Conservation (phyloP, 1,140 invertebrate species). For the Linepithema humile region DNA sequence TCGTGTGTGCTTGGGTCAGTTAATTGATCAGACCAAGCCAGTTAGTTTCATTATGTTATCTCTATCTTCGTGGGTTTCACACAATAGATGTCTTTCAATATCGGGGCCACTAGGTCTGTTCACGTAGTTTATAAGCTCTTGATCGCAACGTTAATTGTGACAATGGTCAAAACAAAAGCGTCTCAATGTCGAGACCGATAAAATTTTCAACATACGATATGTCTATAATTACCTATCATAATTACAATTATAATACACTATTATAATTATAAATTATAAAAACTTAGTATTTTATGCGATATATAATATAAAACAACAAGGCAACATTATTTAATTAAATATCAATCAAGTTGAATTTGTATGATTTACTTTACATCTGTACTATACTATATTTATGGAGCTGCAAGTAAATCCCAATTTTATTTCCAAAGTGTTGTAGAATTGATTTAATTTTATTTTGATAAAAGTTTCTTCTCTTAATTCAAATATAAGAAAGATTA, state of each 20-base stretch:
- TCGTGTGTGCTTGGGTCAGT: conserved; percentile 72
- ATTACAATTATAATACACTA: no score
- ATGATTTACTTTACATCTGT: no score
- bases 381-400: no score
- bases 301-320: no score
- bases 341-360: no score
- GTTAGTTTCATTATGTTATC: conserved; percentile 82
- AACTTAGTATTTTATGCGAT: no score
- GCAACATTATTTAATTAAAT: no score
- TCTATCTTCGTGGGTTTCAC: conserved; percentile 78
- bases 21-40: conserved; percentile 79
- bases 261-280: not conserved
- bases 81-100: conserved; percentile 75
- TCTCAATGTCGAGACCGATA: not conserved
- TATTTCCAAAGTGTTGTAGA: no score
- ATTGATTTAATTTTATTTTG: not conserved
- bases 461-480: not conserved
- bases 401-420: not conserved
- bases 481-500: not conserved
- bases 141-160: not conserved
- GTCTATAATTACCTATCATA: no score
- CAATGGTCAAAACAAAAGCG: not conserved
- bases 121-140: conserved; percentile 50
- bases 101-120: conserved; percentile 75
- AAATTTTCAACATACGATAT: not conserved